Percentiles rank a stretch among this genome's conserved stretches.
Conservation (phyloP, 1,140 invertebrate species). For the Chelonus insularis region DNA sequence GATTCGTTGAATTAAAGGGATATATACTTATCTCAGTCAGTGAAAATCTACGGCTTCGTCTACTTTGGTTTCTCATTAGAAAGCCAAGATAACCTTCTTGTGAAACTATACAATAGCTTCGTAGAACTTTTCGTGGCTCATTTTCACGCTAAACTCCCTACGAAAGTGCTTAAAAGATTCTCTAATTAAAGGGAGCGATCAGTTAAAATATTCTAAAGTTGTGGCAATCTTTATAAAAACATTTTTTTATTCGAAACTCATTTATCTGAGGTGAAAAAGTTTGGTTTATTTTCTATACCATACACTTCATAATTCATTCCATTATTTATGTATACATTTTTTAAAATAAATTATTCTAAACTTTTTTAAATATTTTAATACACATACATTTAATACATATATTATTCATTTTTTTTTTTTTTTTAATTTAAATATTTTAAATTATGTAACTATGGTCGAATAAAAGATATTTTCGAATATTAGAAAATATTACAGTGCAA, state of each 20-base stretch:
- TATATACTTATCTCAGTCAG: neutral
- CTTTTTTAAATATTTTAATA: too few relatives aligned
- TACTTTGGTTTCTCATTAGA: neutral
- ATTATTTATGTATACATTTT: too few relatives aligned
- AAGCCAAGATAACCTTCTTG: neutral
- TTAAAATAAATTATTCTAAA: too few relatives aligned
- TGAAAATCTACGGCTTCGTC: neutral
- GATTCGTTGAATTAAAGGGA: neutral
- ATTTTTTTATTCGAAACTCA: neutral
- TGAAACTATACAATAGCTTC: neutral
- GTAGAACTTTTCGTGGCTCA: neutral
- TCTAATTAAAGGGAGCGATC: neutral
- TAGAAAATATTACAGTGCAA: too few relatives aligned
- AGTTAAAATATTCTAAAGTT: neutral
- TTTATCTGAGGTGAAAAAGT: too few relatives aligned
- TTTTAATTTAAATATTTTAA: too few relatives aligned
- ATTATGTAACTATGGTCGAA: too few relatives aligned
- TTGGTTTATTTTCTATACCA: too few relatives aligned
- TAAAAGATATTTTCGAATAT: too few relatives aligned
- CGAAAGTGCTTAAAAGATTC: neutral
- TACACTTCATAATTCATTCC: too few relatives aligned
- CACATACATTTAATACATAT: too few relatives aligned
- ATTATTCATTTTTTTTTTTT: too few relatives aligned
- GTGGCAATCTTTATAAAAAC: neutral
- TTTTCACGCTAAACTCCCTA: neutral